These are phyloP conservation scores for Penaeus chinensis DNA, from an alignment of 1,140 invertebrate species.

Conservation along the genomic window DNA sequence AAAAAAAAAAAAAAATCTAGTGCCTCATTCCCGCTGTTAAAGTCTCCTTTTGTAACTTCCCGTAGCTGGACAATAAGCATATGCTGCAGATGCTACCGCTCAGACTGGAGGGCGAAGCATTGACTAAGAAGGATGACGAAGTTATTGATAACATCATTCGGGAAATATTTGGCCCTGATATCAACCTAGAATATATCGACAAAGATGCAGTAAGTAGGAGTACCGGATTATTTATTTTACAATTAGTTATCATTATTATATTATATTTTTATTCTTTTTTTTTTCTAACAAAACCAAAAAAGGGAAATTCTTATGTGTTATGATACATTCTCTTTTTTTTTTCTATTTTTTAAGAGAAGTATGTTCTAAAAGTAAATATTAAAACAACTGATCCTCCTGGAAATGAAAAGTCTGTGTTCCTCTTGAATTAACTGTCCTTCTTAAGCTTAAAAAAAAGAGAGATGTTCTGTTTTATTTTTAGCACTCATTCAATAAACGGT, in stretches of 20 bases:
- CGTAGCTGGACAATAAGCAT: conserved; percentile 62
- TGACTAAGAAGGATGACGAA: conserved; percentile 64
- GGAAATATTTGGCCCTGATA: conserved; percentile 66
- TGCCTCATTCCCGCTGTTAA: conserved; percentile 31
- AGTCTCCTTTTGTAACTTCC: conserved; percentile 39
- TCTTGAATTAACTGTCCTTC: neutral
- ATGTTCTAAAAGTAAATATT: too few species aligned
- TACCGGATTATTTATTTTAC: conserved; percentile 7
- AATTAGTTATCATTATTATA: neutral
- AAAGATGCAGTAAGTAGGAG: conserved; percentile 66
- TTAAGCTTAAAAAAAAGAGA: neutral
- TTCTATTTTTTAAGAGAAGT: too few species aligned
- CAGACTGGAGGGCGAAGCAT: conserved; percentile 58
- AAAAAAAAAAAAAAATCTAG: conserved; percentile 1
- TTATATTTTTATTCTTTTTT: neutral
- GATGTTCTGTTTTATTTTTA: neutral
- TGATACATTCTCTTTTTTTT: too few species aligned
- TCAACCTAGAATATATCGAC: conserved; percentile 66
- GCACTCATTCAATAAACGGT: too few species aligned
- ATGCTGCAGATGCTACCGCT: conserved; percentile 63
- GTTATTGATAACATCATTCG: conserved; percentile 67
- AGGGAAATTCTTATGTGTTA: too few species aligned
- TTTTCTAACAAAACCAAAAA: too few species aligned
- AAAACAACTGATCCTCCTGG: too few species aligned
- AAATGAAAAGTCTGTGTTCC: too few species aligned